Base-by-base conservation (phyloP, 2,797 vertebrate genomes). In the Hemibagrus guttatus region DNA sequence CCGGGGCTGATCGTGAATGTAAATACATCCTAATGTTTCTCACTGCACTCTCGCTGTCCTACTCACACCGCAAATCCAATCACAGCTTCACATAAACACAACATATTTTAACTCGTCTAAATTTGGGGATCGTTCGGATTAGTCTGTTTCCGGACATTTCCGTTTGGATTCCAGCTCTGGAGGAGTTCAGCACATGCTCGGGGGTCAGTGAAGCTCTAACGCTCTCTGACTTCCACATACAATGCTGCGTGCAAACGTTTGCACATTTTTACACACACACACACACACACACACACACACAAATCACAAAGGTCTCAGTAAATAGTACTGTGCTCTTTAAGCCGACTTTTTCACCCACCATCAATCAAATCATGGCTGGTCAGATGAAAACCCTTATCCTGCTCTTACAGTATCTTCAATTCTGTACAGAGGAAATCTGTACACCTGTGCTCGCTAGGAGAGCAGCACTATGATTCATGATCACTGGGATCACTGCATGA, bases 1-100 rank as follows among this genome's bases (percentile, higher is more conserved):
- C 80, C 26, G 49, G 28, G 69, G 86, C 86, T 39, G 71, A 66
- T 75, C 64, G 14, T 86, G 54, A 85, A 68, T 80, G 59, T 75
- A 83, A 66, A 83, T 63, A 81, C 80, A 19, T 49, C 64, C 49
- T 76, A 35, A 76, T 56, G 66, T 82, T 84, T 81, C 75, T 84
- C 76, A 68, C 80, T 28, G 49, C 64, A 11, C 79, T 46, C 80
- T 52, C 28, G 64, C 63, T 71, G 64, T 28, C 56, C 59, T 49
- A n/a, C 63, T 86, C 71, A 56, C 78, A 63, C 23, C 2, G 31
- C 75, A 81, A 52, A 84, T 86, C 61, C 83, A 75, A 72, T 81
- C 83, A 84, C 21, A 7, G 56, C 46, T 49, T 54, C 61, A 28
- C 2, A 68, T 49, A 72, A 84, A 71, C 86, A 84, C 81, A n/a